phyloP scores from a whole-genome alignment of 2,797 vertebrate genomes.

The Emys orbicularis region DNA sequence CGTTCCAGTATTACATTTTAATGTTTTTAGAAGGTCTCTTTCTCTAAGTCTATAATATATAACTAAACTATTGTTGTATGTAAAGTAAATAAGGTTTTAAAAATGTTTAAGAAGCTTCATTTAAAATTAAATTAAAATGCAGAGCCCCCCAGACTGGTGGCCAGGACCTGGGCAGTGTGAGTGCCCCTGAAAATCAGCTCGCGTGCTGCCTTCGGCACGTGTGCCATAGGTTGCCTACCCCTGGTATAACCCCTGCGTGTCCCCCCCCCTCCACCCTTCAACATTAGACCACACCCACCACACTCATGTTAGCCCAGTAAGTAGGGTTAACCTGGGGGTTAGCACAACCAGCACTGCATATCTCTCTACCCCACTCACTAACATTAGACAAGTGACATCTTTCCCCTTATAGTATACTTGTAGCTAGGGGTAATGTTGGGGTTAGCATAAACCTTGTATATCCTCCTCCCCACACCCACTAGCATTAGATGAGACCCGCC shows the following conservation, averaged over 20 bases:
- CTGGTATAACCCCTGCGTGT: neutral
- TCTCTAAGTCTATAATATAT: too few relatives aligned
- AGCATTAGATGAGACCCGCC: neutral
- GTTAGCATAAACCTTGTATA: neutral
- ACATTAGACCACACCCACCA: neutral
- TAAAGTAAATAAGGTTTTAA: too few relatives aligned
- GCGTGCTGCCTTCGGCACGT: too few relatives aligned
- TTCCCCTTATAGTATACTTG: neutral
- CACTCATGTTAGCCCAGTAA: neutral
- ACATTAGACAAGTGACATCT: neutral
- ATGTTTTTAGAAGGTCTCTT: too few relatives aligned
- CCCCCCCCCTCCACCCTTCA: neutral
- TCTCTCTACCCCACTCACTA: neutral
- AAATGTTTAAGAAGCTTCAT: too few relatives aligned
- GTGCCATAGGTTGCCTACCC: too few relatives aligned
- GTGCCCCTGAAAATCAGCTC: too few relatives aligned
- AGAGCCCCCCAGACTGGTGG: too few relatives aligned
- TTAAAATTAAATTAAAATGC: too few relatives aligned
- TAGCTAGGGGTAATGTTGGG: neutral
- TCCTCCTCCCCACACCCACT: neutral
- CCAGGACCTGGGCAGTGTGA: too few relatives aligned
- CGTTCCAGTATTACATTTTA: too few relatives aligned
- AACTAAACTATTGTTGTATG: too few relatives aligned
- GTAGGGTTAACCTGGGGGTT: neutral
- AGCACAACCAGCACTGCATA: neutral